Conservation (phyloP, 2,113 vertebrate species). For the Anoplopoma fimbria region DNA sequence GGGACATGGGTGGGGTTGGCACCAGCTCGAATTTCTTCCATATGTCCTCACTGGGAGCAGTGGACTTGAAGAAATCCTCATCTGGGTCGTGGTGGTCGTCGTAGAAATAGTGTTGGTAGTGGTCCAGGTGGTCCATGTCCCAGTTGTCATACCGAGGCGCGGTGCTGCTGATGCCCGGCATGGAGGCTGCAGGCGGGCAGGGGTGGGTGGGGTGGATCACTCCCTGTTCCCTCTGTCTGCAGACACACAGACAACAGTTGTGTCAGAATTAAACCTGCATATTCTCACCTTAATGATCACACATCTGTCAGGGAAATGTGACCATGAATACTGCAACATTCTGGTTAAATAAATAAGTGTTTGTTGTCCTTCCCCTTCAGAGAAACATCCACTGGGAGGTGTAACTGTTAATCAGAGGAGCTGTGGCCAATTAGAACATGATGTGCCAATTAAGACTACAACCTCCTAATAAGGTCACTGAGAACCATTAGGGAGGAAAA, state of each 20-base stretch:
- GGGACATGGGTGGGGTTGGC: slow-evolving; percentile 91
- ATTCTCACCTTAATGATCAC: slow-evolving; percentile 24
- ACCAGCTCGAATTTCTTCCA: slow-evolving; percentile 99
- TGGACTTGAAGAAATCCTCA: slow-evolving; percentile 94
- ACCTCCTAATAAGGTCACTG: neutral
- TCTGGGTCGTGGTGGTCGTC: slow-evolving; percentile 91
- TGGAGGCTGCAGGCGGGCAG: slow-evolving; percentile 56
- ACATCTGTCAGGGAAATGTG: neutral
- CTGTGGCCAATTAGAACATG: neutral
- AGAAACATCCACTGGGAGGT: neutral
- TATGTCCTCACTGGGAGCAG: slow-evolving; percentile 95
- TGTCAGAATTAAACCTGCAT: slow-evolving; percentile 23
- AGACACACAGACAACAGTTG: slow-evolving; percentile 35
- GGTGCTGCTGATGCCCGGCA: slow-evolving; percentile 81
- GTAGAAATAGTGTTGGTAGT: slow-evolving; percentile 94
- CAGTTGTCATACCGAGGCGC: slow-evolving; percentile 79
- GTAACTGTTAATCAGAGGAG: neutral
- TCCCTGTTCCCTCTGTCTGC: slow-evolving; percentile 74
- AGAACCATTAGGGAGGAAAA: neutral
- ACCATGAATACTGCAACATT: slow-evolving; percentile 4
- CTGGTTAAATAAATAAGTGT: neutral
- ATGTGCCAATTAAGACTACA: neutral
- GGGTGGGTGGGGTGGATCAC: slow-evolving; percentile 51
- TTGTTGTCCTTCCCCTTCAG: neutral
- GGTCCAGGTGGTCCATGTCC: slow-evolving; percentile 92